phyloP scores from a whole-genome alignment of 2,113 vertebrate genomes.

The Drymodes brunneopygia region DNA sequence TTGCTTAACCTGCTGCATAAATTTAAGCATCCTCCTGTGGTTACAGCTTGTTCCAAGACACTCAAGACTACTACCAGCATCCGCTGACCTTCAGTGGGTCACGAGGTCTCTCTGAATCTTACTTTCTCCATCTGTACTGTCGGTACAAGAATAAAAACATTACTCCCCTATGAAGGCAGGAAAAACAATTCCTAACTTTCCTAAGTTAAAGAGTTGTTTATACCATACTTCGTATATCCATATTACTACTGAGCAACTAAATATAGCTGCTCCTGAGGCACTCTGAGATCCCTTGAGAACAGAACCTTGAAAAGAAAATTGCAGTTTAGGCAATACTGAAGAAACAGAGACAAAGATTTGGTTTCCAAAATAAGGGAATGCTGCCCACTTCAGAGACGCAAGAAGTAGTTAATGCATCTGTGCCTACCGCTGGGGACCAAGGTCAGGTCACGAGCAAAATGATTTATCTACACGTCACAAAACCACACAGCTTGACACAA shows the following conservation, averaged over 20 bases:
- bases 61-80: not conserved
- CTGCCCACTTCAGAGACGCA: not conserved
- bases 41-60: not conserved
- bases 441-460: not conserved
- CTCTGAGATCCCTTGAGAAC: not conserved
- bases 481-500: slow-evolving; percentile 47
- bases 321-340: not conserved
- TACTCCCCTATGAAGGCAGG: not conserved
- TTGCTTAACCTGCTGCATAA: slow-evolving; percentile 57
- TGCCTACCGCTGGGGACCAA: slow-evolving; percentile 3
- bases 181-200: not conserved
- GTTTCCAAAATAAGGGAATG: not conserved
- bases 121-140: not conserved
- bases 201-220: not conserved
- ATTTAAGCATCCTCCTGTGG: slow-evolving; percentile 39
- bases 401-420: not conserved
- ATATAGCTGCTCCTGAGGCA: not conserved
- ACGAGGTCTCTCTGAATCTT: not conserved
- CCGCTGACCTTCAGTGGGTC: not conserved
- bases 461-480: slow-evolving; percentile 20
- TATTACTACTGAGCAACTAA: not conserved
- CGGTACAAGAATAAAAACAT: not conserved
- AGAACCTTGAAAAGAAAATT: not conserved
- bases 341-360: not conserved
- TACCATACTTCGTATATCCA: not conserved